phyloP scores from a whole-genome alignment of 1,140 invertebrate genomes.

The Zaprionus ghesquierei region DNA sequence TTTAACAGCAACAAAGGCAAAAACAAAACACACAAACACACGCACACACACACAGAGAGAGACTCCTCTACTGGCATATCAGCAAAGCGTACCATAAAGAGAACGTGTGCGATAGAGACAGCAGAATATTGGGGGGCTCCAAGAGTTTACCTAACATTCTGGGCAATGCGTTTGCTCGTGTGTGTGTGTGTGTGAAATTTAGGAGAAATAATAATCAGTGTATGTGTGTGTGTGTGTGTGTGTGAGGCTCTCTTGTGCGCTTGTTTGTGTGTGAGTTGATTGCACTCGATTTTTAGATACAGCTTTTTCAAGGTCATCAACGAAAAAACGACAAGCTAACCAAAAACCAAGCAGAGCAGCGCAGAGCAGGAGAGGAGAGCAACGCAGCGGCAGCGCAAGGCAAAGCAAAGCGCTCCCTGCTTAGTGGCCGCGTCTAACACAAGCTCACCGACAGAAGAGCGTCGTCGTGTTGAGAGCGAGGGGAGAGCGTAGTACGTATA shows the following conservation, averaged over 20 bases:
- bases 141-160: slow-evolving; percentile 70
- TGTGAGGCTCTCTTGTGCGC: slow-evolving; percentile 11
- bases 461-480: neutral
- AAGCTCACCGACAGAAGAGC: neutral
- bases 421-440: neutral
- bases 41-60: neutral
- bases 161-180: slow-evolving; percentile 17
- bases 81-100: neutral
- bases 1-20: slow-evolving; percentile 23
- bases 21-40: slow-evolving; percentile 7
- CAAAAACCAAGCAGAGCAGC: slow-evolving; percentile 28
- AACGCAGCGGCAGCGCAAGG: slow-evolving; percentile 25
- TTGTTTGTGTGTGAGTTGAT: slow-evolving; percentile 76
- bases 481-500: neutral
- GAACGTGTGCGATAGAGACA: slow-evolving; percentile 14
- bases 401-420: neutral
- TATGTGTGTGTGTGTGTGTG: slow-evolving; percentile 13
- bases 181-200: slow-evolving; percentile 54
- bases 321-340: slow-evolving; percentile 73
- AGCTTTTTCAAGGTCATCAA: slow-evolving; percentile 82
- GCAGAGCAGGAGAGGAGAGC: no score
- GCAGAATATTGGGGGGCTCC: slow-evolving; percentile 45
- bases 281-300: slow-evolving; percentile 83
- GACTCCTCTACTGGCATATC: slow-evolving; percentile 11
- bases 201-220: slow-evolving; percentile 62